Evolutionary conservation across 1,140 invertebrate species (phyloP).

Genomic region (Muscidifurax raptorellus): DNA sequence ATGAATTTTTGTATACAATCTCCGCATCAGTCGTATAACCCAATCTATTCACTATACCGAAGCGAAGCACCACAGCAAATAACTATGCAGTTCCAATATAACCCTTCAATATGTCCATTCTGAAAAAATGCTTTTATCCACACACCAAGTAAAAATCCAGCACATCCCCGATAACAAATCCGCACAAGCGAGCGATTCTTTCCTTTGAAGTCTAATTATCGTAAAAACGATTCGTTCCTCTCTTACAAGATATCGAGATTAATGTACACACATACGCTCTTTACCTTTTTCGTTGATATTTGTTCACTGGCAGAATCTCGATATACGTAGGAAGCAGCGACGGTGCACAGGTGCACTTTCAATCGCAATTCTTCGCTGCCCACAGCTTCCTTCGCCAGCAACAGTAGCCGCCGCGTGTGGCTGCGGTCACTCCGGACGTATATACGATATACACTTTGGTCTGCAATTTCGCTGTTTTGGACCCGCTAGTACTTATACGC

Average conservation of each 20-base stretch:
- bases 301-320: neutral
- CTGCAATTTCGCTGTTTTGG: neutral
- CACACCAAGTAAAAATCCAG: neutral
- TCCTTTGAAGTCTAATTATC: neutral
- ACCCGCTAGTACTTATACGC: neutral
- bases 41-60: no score
- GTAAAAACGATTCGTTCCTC: neutral
- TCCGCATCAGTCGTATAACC: no score
- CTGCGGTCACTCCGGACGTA: neutral
- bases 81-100: no score
- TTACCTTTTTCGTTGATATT: constrained; percentile 14
- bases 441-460: neutral
- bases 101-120: neutral
- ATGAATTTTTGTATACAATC: no score
- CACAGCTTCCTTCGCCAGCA: constrained; percentile 3
- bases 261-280: neutral
- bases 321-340: neutral
- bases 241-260: neutral
- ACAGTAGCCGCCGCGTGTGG: neutral
- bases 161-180: neutral
- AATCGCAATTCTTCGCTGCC: constrained; percentile 3
- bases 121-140: neutral
- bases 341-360: constrained; percentile 8
- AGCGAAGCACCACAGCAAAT: no score
- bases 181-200: neutral